Evolutionary conservation across 2,888 invertebrate genomes (phyloP), one percentile per base, ranked within the genome.

Genomic region (Synanthedon myopaeformis): DNA sequence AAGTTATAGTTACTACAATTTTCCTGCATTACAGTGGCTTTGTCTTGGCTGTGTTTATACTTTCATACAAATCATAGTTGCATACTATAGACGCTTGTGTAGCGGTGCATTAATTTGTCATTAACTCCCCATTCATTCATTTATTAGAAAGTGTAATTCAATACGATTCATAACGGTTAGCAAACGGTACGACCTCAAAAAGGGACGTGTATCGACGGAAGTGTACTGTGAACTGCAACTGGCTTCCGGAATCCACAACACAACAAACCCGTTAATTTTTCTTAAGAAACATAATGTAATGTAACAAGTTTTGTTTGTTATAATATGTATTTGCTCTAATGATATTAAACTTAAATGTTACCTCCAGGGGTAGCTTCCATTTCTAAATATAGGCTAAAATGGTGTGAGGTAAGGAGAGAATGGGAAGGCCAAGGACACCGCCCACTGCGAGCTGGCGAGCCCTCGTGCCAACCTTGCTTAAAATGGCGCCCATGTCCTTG

Each of bases 361-460:
- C 8, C 8, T 35, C 35, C 35, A 35, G 35, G 35, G 35, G 12
- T 11, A 12, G 45, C 17, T 49, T 23, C 49, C 17, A 55, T 51
- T 55, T 63, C 66, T 65, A 66, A 64, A 69, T 68, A 66, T 70
- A 69, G 64, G 60, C 53, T 55, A 61, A 57, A 51, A 41, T 58
- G 59, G 55, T 54, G 56, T 54, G 61, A 64, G 59, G 64, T 61
- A 62, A 58, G 65, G 58, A 62, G 59, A 61, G 61, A 60, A 66
- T 66, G 61, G 60, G 66, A 68, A 66, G 71, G 66, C 69, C 76
- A 82, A 81, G 79, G 81, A 69, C 76, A 66, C 56, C 62, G 60
- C 61, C 58, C 56, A 60, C 59, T 61, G 58, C 57, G 60, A 63
- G 60, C 68, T 66, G 69, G 72, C 63, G 69, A 69, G 76, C 66